Percentiles rank a stretch among this genome's conserved stretches.
These are phyloP conservation scores for Tachina grossa DNA, from an alignment of 2,888 invertebrate species.

Conservation along the genomic window DNA sequence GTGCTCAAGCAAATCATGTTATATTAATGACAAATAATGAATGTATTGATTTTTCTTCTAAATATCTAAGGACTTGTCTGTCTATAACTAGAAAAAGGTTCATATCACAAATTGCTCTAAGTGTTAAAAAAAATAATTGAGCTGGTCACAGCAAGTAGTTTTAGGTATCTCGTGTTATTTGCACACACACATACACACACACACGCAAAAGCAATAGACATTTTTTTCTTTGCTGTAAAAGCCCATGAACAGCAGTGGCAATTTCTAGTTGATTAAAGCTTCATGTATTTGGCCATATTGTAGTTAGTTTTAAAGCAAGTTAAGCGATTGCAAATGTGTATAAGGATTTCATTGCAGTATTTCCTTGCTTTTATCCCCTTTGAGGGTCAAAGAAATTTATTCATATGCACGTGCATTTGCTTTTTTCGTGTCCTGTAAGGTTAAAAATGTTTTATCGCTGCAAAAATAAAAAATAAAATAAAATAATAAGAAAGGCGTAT, in stretches of 20 bases:
- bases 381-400: not conserved
- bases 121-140: not conserved
- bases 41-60: conserved; percentile 3
- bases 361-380: not conserved
- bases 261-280: not conserved
- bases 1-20: not conserved
- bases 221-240: not conserved
- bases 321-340: not conserved
- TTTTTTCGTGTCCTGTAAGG: conserved; percentile 2
- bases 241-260: not conserved
- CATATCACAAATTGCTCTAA: not conserved
- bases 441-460: not conserved
- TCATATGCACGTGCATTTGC: not conserved
- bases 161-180: too few relatives aligned
- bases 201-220: not conserved
- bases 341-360: not conserved
- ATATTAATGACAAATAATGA: not conserved
- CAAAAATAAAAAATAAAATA: too few relatives aligned
- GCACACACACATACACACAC: too few relatives aligned
- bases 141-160: not conserved
- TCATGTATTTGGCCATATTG: not conserved
- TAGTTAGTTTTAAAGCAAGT: not conserved
- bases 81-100: not conserved
- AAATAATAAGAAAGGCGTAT: conserved; percentile 31
- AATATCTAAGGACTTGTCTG: not conserved